phyloP scores from a whole-genome alignment of 1,140 invertebrate genomes.

The Oreohelix idahoensis region DNA sequence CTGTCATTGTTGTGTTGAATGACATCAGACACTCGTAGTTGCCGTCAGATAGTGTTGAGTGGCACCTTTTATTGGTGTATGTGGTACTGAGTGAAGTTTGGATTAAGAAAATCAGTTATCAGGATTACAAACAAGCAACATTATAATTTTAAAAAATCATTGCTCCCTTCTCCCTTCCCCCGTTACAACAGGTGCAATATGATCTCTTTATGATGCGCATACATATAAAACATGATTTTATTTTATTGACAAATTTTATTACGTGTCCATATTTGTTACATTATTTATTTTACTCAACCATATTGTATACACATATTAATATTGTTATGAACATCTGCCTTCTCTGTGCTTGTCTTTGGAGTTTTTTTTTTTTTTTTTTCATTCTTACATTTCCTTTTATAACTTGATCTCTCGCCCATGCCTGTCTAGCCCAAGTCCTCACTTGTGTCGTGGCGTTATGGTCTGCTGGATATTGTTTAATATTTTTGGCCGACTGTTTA shows the following conservation, averaged over 20 bases:
- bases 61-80: background rate
- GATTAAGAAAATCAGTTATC: background rate
- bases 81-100: background rate
- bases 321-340: background rate
- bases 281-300: background rate
- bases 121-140: background rate
- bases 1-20: background rate
- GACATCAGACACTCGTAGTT: too few species aligned
- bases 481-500: too few species aligned
- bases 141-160: background rate
- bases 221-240: background rate
- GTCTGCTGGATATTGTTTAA: too few species aligned
- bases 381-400: too few species aligned
- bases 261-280: background rate
- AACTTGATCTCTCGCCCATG: too few species aligned
- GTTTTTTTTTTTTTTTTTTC: too few species aligned
- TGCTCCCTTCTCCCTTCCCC: background rate
- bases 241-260: conserved; percentile 1
- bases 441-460: too few species aligned
- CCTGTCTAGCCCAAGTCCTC: too few species aligned
- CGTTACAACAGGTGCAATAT: background rate
- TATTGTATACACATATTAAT: background rate
- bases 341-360: too few species aligned
- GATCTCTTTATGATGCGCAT: conserved; percentile 1
- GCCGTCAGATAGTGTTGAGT: too few species aligned